A percentile compares a stretch with the other conserved stretches of the same genome.
These are phyloP conservation scores for Diarsia mendica DNA, from an alignment of 2,888 invertebrate species.

Conservation along the genomic window DNA sequence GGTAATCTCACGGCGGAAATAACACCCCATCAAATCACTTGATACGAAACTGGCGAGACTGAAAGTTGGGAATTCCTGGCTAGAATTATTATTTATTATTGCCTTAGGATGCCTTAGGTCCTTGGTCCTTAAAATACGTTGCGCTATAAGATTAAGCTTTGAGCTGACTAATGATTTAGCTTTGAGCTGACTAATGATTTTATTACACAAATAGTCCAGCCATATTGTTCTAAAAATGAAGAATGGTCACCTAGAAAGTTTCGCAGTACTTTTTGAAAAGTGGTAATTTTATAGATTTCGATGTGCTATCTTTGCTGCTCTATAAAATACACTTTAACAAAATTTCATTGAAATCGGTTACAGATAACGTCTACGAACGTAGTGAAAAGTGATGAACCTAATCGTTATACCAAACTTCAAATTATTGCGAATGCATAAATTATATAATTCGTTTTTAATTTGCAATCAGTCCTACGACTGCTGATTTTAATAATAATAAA, in stretches of 20 bases:
- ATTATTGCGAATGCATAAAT: background rate
- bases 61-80: background rate
- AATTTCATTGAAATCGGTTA: background rate
- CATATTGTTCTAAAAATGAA: background rate
- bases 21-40: constrained; percentile 6
- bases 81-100: background rate
- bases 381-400: background rate
- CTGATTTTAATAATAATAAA: too few relatives aligned
- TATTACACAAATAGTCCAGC: background rate
- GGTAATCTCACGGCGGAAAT: background rate
- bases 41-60: background rate
- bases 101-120: background rate
- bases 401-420: background rate
- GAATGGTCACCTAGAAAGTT: background rate
- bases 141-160: background rate
- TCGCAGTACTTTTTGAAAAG: background rate
- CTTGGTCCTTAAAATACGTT: background rate
- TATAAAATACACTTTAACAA: too few relatives aligned
- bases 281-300: background rate
- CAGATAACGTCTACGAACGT: background rate
- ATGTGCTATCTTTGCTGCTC: background rate
- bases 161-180: background rate
- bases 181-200: background rate
- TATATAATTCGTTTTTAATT: too few relatives aligned
- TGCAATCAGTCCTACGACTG: too few relatives aligned